Evolutionary conservation across 2,113 vertebrate genomes (phyloP), one percentile per base, ranked within the genome.

Genomic region (Limanda limanda): DNA sequence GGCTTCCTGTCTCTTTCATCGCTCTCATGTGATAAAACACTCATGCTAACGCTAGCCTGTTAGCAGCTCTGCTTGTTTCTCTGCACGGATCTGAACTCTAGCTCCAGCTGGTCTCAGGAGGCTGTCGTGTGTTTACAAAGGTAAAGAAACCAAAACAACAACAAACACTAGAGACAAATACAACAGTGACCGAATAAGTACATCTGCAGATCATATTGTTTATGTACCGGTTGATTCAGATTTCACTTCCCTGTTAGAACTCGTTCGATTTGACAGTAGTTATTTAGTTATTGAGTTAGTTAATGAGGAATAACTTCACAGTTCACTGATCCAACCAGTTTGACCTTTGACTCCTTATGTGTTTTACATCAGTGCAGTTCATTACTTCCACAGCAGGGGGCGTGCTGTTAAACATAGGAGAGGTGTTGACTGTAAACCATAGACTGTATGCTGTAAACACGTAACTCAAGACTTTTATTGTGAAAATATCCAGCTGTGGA

Each of bases 21-120:
- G 62, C 76, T 67, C 56, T 65, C 31, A 87, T 84, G 48, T 81
- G 69, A 89, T 7, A 6, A 31, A 31, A 63, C 23, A 63, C 52
- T 45, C 40, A 9, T 66, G 68, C 79, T 88, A 78, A 56, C 71
- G 31, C 83, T 87, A 85, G 86, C 79, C 18, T 84, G 71, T 78
- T 81, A 87, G 81, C 80, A 61, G 13, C 40, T 12, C 10, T 42
- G 40, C 0, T 78, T 79, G 84, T 87, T 86, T 74, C 57, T 68
- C 74, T 14, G 24, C 72, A 3, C 37, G 67, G 77, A 73, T 25
- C 56, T 3, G 1, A 5, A 1, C 47, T 51, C 59, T 31, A 23
- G 31, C 1, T 27, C 21, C 72, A 52, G n/a, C 14, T n/a, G 6
- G 8, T 71, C 74, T 62, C 59, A 81, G 66, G 78, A 79, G 23